Base-by-base conservation (phyloP, 2,113 vertebrate species). In the Mirza zaza region DNA sequence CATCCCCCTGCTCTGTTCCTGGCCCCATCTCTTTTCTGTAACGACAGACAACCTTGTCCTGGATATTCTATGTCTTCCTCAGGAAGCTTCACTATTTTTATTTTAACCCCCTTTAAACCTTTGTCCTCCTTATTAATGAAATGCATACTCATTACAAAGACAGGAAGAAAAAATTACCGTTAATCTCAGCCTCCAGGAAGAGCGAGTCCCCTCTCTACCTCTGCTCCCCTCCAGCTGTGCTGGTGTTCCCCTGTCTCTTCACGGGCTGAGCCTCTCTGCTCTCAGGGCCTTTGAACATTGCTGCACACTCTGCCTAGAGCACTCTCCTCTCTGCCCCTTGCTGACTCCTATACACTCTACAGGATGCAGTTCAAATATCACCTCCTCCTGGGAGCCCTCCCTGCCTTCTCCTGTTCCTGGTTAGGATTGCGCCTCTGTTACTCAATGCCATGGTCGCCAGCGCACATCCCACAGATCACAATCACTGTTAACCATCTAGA, bases 21-120 rank as follows among this genome's bases (percentile, higher is more conserved):
- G 59, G 14, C 34, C 67, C n/a, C 6, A 52, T 27, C 65, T 95
- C 36, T 59, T 25, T 61, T 91, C 67, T n/a, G 32, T 10, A 50
- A 86, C 45, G 5, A 55, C 52, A 20, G 76, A 68, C 42, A 42
- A 11, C 7, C 55, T 59, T 23, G 52, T 50, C 36, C 36, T 90
- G 25, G 71, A 0, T 0, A 42, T 59, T 48, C 87, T 57, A 59
- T 67, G 11, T 89, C 61, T 57, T 93, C 84, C 29, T 61, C 32
- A n/a, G 70, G 48, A 67, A 88, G 90, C 57, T 90, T 91, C n/a
- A 12, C 17, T 91, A 32, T 94, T 96, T 96, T 81, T 23, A 27
- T 81, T 84, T 90, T 82, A 92, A 87, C 45, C 65, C 48, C 4
- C 67, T 89, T 94, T 42, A 70, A n/a, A 52, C 52, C 45, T 84